Base-by-base conservation (phyloP, 2,113 vertebrate species). In the Nerophis lumbriciformis region DNA sequence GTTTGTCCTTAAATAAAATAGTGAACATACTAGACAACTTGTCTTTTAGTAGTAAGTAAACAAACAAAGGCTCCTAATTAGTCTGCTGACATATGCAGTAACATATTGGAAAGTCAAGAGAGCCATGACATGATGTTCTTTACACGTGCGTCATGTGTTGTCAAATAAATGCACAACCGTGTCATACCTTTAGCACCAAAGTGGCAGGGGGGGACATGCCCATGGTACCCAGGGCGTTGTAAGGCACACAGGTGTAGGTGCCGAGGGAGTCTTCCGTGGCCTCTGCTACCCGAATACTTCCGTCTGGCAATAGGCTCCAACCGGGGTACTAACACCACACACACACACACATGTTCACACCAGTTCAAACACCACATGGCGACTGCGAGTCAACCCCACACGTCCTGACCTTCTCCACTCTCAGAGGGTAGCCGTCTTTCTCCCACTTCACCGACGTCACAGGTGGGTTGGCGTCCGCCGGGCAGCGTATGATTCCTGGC, bases 211-310 rank as follows among this genome's bases (percentile, higher is more conserved):
- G 91, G 84, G 97, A 99, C 91, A 95, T 94, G 91, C 97, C 96
- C 94, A 98, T 96, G 81, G 97, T 98, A 91, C 97, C 97, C 90
- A 99, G 88, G 85, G 93, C 93, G 57, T 99, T 99, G 92, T 98
- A 99, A 98, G 97, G 95, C 97, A 98, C 93, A 84, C 97, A 99
- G 91, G 96, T 98, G 88, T 99, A 99, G 85, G 97, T 99, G 94
- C 97, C 97, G 80, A 98, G 94, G 80, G 95, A 95, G 78, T 99
- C 97, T 83, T 99, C 96, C 55, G 96, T 99, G 80, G 95, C 95
- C 90, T 99, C 96, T 66, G 94, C 96, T 58, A 99, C 95, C 64
- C 94, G 92, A 84, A 99, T 97, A 63, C 94, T 97, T 85, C 97
- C 96, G 10, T 98, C 97, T 38, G 93, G 92, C 90, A 94, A 89